Percentiles rank a stretch among this genome's conserved stretches.
phyloP scores from a whole-genome alignment of 2,888 invertebrate genomes.

The Eugnorisma glareosa region DNA sequence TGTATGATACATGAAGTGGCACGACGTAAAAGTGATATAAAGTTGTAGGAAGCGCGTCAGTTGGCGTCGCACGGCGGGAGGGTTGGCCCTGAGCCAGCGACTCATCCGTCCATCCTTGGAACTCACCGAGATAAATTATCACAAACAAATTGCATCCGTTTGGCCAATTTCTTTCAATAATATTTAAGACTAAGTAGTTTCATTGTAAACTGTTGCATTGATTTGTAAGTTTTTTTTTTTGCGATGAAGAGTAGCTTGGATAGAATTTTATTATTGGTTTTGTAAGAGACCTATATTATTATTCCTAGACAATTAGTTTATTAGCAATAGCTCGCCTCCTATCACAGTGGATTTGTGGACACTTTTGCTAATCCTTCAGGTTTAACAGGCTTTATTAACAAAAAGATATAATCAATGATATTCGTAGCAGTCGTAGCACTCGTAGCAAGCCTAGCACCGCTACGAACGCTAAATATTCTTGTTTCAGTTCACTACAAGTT shows the following conservation, averaged over 20 bases:
- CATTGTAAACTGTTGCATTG: constrained; percentile 64
- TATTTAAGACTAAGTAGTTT: constrained; percentile 53
- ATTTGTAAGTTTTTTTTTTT: constrained; percentile 18
- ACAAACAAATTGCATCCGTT: constrained; percentile 71
- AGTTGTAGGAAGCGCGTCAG: constrained; percentile 64
- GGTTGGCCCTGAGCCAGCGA: constrained; percentile 75
- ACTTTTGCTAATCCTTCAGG: neutral
- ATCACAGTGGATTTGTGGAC: too few relatives aligned
- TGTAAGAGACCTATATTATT: neutral
- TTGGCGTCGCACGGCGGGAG: constrained; percentile 49
- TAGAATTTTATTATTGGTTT: neutral
- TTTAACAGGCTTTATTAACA: neutral
- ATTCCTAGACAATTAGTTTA: neutral
- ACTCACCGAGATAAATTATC: constrained; percentile 73
- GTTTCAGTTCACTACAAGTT: constrained; percentile 38
- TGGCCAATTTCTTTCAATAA: constrained; percentile 69
- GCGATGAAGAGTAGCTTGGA: neutral
- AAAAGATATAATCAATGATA: neutral
- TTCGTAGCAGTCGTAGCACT: constrained; percentile 30
- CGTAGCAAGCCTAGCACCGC: constrained; percentile 39
- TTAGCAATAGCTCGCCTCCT: neutral
- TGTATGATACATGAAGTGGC: constrained; percentile 62
- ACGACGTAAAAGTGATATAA: constrained; percentile 64
- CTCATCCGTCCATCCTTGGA: constrained; percentile 67
- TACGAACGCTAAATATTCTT: constrained; percentile 33